Percentiles rank a stretch among this genome's conserved stretches.
These are phyloP conservation scores for Heliconius erato DNA, from an alignment of 2,888 invertebrate species.

Conservation along the genomic window DNA sequence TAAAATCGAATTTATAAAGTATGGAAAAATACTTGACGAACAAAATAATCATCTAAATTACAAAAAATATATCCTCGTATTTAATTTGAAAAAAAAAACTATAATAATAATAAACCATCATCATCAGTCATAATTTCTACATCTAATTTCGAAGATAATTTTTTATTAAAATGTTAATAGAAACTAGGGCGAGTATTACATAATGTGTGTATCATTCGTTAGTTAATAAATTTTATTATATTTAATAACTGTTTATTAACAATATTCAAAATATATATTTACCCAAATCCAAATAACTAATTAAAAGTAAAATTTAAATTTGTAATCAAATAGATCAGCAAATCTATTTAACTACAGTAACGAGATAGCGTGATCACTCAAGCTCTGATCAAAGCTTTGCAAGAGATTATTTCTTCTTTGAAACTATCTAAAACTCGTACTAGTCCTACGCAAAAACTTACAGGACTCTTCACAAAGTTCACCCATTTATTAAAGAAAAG, in stretches of 20 bases:
- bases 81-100: not conserved
- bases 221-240: not conserved
- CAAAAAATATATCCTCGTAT: not conserved
- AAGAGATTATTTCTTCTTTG: conserved; percentile 20
- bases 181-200: not conserved
- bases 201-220: not conserved
- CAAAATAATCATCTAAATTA: not conserved
- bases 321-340: too few relatives aligned
- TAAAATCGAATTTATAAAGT: conserved; percentile 12
- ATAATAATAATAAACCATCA: not conserved
- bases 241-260: not conserved
- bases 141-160: too few relatives aligned
- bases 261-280: not conserved
- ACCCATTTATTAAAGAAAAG: not conserved
- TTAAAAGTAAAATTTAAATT: not conserved
- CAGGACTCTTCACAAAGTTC: conserved; percentile 14
- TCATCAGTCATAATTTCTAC: too few relatives aligned
- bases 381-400: conserved; percentile 29
- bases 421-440: conserved; percentile 4
- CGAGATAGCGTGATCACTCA: conserved; percentile 23
- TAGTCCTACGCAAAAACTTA: not conserved
- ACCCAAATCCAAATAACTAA: not conserved
- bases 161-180: too few relatives aligned
- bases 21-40: not conserved
- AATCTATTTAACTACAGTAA: conserved; percentile 30